These are phyloP conservation scores for Sphinx pinastri DNA, from an alignment of 2,888 invertebrate species.

Conservation along the genomic window DNA sequence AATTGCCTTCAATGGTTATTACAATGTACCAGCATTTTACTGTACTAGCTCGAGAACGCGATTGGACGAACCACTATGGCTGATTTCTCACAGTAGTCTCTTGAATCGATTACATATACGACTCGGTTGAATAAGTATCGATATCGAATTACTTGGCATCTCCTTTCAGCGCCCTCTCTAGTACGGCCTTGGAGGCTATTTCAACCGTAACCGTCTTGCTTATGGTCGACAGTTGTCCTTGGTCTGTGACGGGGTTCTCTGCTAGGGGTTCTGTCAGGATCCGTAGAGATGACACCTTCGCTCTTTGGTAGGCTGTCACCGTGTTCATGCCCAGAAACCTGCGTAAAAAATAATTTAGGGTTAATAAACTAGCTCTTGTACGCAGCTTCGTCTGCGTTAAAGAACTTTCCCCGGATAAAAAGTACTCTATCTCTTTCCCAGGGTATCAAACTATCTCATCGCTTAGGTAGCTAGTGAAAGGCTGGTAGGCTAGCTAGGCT, in stretches of 20 bases:
- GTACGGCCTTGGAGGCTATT: conserved; percentile 71
- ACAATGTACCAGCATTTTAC: too few relatives aligned
- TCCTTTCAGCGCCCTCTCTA: conserved; percentile 72
- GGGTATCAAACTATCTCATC: too few relatives aligned
- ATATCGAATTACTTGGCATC: conserved; percentile 48
- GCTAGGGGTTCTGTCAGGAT: conserved; percentile 79
- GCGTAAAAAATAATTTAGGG: conserved; percentile 40
- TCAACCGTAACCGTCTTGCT: conserved; percentile 80
- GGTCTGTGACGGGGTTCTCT: conserved; percentile 43
- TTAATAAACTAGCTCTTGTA: too few relatives aligned
- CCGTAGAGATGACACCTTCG: conserved; percentile 93
- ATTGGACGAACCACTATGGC: too few relatives aligned
- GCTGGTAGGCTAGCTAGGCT: too few relatives aligned
- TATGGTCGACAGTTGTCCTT: conserved; percentile 71
- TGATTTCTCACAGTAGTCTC: too few relatives aligned
- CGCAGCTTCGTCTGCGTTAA: too few relatives aligned
- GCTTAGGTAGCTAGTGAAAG: too few relatives aligned
- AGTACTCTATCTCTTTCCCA: too few relatives aligned
- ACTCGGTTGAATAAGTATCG: neutral
- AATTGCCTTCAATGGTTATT: too few relatives aligned
- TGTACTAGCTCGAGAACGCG: too few relatives aligned
- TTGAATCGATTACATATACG: neutral
- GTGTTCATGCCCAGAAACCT: conserved; percentile 95
- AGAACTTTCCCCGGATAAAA: too few relatives aligned
- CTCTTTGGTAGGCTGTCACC: conserved; percentile 94